Conservation (phyloP, 2,113 vertebrate species). For the Otus sunia region DNA sequence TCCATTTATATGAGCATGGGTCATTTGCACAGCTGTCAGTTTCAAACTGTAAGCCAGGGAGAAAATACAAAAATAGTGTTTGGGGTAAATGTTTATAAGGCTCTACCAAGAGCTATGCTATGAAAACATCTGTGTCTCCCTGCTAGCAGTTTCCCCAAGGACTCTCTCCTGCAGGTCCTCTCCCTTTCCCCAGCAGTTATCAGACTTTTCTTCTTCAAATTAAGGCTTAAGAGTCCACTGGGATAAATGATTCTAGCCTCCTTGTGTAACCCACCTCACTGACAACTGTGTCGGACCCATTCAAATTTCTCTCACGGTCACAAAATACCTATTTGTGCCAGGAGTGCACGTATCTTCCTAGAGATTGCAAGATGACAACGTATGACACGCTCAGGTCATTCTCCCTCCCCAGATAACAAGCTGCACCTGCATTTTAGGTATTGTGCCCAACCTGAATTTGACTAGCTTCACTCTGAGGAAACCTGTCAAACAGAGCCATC, state of each 20-base stretch:
- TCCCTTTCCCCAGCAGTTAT: neutral
- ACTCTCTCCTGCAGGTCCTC: neutral
- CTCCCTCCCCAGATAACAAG: neutral
- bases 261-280: neutral
- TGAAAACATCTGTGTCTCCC: neutral
- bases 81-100: neutral
- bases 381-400: neutral
- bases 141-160: neutral
- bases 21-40: neutral
- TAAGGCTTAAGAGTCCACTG: neutral
- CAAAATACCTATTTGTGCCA: neutral
- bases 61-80: neutral
- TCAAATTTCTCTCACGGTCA: neutral
- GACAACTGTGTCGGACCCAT: neutral
- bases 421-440: neutral
- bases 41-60: neutral
- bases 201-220: neutral
- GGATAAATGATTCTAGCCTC: neutral
- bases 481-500: neutral
- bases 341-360: neutral
- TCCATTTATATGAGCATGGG: fast-evolving
- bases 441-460: neutral
- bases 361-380: neutral
- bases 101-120: neutral
- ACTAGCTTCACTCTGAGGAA: neutral